Percentiles rank a stretch among this genome's conserved stretches.
Evolutionary conservation across 2,113 vertebrate genomes (phyloP).

Genomic region (Trematomus loennbergii): DNA sequence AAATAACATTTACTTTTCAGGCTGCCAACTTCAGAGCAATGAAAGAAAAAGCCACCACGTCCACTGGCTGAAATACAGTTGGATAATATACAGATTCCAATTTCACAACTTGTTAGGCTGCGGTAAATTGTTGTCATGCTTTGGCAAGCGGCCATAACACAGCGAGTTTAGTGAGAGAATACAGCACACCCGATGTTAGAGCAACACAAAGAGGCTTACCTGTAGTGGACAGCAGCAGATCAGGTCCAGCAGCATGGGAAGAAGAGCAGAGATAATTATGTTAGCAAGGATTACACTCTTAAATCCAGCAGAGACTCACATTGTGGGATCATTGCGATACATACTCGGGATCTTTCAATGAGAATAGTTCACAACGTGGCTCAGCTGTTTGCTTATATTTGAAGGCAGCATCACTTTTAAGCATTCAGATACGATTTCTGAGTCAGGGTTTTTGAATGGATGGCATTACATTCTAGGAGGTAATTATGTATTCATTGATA

Average conservation of each 20-base stretch:
- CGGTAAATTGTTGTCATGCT: conserved; percentile 70
- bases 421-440: background rate
- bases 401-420: background rate
- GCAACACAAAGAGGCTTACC: conserved; percentile 60
- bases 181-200: background rate
- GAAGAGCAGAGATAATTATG: conserved; percentile 30
- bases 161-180: background rate
- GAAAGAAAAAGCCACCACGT: conserved; percentile 50
- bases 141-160: conserved; percentile 36
- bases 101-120: conserved; percentile 73
- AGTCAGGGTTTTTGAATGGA: background rate
- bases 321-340: background rate
- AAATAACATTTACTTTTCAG: conserved; percentile 41
- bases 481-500: conserved; percentile 51
- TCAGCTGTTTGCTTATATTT: conserved; percentile 1
- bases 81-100: conserved; percentile 62
- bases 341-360: conserved; percentile 1
- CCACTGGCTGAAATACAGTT: conserved; percentile 63
- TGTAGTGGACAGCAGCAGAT: conserved; percentile 38
- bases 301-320: conserved; percentile 20
- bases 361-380: background rate
- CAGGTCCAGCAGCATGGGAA: conserved; percentile 39
- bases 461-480: conserved; percentile 16
- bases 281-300: conserved; percentile 35
- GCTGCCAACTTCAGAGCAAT: conserved; percentile 54